Percentiles rank a stretch among this genome's conserved stretches.
Conservation (phyloP, 2,797 vertebrate species). For the Spinus olivaceus region DNA sequence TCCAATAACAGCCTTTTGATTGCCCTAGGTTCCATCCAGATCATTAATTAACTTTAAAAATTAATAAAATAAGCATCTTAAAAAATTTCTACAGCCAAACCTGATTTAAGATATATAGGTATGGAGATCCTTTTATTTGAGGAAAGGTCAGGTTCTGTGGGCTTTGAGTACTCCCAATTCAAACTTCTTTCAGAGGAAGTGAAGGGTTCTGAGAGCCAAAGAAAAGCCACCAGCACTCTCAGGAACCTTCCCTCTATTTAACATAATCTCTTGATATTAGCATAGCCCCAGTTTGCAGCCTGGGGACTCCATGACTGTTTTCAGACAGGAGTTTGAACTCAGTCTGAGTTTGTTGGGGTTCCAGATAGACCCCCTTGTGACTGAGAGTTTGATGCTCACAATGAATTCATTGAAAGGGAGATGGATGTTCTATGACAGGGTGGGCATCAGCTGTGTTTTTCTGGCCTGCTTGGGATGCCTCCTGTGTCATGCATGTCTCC, state of each 20-base stretch:
- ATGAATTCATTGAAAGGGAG: neutral
- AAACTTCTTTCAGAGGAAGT: neutral
- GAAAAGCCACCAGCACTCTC: neutral
- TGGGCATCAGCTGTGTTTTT: neutral
- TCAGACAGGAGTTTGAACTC: neutral
- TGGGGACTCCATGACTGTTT: neutral
- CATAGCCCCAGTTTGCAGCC: neutral
- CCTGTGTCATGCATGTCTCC: neutral
- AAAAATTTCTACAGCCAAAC: neutral
- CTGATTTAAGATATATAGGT: fast-evolving
- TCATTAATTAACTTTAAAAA: neutral
- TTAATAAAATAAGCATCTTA: neutral
- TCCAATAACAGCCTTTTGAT: neutral
- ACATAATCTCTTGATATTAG: neutral
- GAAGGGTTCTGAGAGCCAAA: neutral
- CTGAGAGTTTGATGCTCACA: neutral
- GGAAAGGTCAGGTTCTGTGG: neutral
- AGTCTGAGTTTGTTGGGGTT: neutral
- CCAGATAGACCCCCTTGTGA: neutral
- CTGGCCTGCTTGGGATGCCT: neutral
- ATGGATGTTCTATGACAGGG: neutral
- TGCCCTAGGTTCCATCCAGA: neutral
- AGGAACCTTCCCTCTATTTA: neutral
- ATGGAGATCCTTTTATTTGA: neutral
- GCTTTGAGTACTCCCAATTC: neutral